Conservation (phyloP, 1,140 invertebrate genomes). For the Camponotus floridanus region DNA sequence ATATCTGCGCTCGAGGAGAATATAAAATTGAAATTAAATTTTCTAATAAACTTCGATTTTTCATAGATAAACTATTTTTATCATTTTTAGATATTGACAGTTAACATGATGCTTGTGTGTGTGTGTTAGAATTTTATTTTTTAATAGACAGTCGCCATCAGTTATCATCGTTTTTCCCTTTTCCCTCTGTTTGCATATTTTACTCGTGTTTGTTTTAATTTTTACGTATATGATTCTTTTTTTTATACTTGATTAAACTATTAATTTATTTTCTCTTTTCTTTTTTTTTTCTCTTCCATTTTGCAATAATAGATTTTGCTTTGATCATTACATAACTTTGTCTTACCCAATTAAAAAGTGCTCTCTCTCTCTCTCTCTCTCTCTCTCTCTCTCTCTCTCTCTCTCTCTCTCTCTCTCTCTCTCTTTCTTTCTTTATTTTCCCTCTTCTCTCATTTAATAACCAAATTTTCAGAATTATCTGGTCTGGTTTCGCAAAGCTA, state of each 20-base stretch:
- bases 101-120: neutral
- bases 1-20: neutral
- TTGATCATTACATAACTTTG: neutral
- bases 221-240: neutral
- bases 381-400: too few species aligned
- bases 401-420: neutral
- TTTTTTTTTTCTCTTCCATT: neutral
- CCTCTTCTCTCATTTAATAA: conserved; percentile 29
- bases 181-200: neutral
- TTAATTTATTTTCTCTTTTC: neutral
- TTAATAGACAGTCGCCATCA: neutral
- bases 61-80: neutral
- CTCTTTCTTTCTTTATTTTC: too few species aligned
- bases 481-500: conserved; percentile 39
- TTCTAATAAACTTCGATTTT: conserved; percentile 1
- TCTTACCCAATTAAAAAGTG: neutral
- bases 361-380: too few species aligned
- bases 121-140: conserved; percentile 17
- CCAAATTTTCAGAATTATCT: conserved; percentile 48
- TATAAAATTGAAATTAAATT: conserved; percentile 33
- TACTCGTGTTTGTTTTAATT: neutral
- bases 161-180: conserved; percentile 10
- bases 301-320: neutral
- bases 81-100: conserved; percentile 2
- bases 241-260: neutral